Conservation (phyloP, 2,888 invertebrate species). For the Nebria salina region DNA sequence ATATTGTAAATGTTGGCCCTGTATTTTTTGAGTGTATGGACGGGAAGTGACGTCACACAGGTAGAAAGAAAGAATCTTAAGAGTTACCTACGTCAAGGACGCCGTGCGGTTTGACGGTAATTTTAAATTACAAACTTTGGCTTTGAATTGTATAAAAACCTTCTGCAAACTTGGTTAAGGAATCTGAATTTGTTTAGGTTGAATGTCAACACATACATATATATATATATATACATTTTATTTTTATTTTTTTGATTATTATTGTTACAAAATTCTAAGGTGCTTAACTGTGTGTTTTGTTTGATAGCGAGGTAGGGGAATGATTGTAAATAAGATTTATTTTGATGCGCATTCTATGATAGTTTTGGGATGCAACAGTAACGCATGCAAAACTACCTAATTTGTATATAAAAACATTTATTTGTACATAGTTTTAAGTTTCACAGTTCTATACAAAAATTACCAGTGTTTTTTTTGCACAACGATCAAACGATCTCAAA, state of each 20-base stretch:
- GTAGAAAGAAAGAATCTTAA: neutral
- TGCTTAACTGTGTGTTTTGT: neutral
- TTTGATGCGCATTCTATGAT: constrained; percentile 8
- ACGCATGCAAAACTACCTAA: constrained; percentile 38
- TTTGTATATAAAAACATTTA: constrained; percentile 39
- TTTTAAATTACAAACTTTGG: neutral
- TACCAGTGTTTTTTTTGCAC: neutral
- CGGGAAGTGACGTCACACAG: neutral
- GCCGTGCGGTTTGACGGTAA: too few species aligned
- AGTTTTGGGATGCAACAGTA: constrained; percentile 19
- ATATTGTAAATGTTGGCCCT: constrained; percentile 9
- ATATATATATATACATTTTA: neutral
- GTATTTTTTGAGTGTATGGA: neutral
- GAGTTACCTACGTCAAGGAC: too few species aligned
- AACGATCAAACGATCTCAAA: neutral
- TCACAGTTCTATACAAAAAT: constrained; percentile 15
- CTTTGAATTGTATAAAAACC: neutral
- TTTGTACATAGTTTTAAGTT: constrained; percentile 40
- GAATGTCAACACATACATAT: neutral
- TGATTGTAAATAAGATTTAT: constrained; percentile 6
- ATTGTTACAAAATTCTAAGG: constrained; percentile 16
- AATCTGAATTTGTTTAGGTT: neutral
- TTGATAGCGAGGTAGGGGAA: neutral
- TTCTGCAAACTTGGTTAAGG: neutral
- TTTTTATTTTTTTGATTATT: neutral